Evolutionary conservation across 2,888 invertebrate genomes (phyloP).

Genomic region (Sphaerophoria taeniata): DNA sequence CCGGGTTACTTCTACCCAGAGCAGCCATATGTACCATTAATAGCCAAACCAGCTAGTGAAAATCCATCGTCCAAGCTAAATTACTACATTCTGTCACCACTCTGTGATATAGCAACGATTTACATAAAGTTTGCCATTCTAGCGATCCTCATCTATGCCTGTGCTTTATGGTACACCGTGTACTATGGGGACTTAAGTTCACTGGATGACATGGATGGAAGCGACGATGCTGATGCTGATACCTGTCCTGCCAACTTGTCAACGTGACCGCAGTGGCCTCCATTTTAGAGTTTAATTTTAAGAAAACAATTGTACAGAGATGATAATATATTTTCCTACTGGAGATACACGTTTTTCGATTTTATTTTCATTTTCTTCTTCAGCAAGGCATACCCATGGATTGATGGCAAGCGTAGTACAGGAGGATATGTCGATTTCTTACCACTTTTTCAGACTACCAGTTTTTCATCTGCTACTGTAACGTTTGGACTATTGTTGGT

Average conservation of each 20-base stretch:
- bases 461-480: not conserved
- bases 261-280: conserved; percentile 35
- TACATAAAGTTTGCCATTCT: conserved; percentile 80
- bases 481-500: not conserved
- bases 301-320: not conserved
- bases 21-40: conserved; percentile 30
- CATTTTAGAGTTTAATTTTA: conserved; percentile 4
- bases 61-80: conserved; percentile 75
- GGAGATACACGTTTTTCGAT: conserved; percentile 7
- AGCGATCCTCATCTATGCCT: conserved; percentile 78
- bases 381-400: not conserved
- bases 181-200: conserved; percentile 78
- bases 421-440: no score
- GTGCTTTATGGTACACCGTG: conserved; percentile 80
- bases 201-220: conserved; percentile 19
- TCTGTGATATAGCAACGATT: conserved; percentile 79
- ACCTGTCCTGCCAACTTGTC: conserved; percentile 59
- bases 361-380: not conserved
- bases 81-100: conserved; percentile 74
- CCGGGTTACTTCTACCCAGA: conserved; percentile 21
- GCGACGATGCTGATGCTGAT: conserved; percentile 35
- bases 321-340: conserved; percentile 22
- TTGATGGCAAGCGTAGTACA: no score
- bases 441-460: no score
- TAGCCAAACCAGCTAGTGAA: conserved; percentile 22